Evolutionary conservation across 1,140 invertebrate species (phyloP), one percentile per base, ranked within the genome.

Genomic region (Drosophila jambulina): DNA sequence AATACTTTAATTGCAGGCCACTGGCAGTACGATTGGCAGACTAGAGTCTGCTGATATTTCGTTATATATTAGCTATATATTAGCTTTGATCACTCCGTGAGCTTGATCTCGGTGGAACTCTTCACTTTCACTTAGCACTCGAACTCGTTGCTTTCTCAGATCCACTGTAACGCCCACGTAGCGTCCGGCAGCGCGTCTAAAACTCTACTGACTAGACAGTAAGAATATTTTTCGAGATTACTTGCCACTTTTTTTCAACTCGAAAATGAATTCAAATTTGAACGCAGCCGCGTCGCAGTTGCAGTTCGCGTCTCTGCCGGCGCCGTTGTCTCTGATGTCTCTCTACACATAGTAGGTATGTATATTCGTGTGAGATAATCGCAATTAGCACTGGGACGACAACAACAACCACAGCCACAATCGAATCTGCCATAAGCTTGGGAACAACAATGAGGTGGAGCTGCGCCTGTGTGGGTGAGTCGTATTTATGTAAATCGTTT

Each of bases 221-320:
- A 90, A 90, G 85, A 90, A 90, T 91, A 65, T 74, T 82, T 90
- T 90, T 79, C 70, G 78, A 91, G 90, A 90, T 85, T 85, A 91
- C 81, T 91, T 80, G 79, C 77, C 57, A 75, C 79, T 83, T 82
- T 83, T 82, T 82, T 80, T 58, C 56, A 65, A 91, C 80, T 88
- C 71, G 57, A 88, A 84, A 91, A 84, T 82, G 77, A 88, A 88
- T 91, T 91, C 62, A 91, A 91, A 91, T 82, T 90, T 88, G 45
- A 87, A 77, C 75, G 78, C 57, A 62, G 82, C 54, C 75, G 78
- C 53, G 74, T 63, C 80, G 67, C 68, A 59, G 85, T 62, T 80
- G 76, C 65, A 78, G 76, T 56, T 70, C 29, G 53, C 80, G 65
- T 59, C 64, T 70, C 72, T 23, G 80, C 56, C 67, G 64, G 54